Conservation (phyloP, 2,113 vertebrate species). For the Marcusenius ussheri region DNA sequence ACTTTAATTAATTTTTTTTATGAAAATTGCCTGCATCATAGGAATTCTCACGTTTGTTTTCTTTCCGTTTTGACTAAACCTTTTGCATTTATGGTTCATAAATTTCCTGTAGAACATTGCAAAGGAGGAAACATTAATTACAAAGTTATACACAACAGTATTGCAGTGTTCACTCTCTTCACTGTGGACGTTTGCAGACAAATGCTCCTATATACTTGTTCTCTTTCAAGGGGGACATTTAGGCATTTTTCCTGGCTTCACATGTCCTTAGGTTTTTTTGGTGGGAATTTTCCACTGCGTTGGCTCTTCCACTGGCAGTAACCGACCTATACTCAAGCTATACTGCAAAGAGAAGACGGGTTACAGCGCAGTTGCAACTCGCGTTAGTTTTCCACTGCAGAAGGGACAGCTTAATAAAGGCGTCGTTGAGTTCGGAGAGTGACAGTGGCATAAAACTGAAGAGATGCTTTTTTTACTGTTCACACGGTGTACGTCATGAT, state of each 20-base stretch:
- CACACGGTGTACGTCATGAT: background rate
- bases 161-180: background rate
- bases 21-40: constrained; percentile 22
- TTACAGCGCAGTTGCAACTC: background rate
- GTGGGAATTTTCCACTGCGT: background rate
- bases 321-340: background rate
- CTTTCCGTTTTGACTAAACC: background rate
- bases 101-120: background rate
- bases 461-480: background rate
- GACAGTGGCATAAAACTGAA: background rate
- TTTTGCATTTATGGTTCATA: background rate
- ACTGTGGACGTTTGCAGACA: background rate
- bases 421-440: background rate
- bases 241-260: background rate
- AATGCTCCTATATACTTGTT: background rate
- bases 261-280: background rate
- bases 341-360: background rate
- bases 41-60: constrained; percentile 15
- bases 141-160: background rate
- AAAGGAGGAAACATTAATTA: background rate
- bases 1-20: constrained; percentile 37
- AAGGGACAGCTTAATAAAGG: background rate
- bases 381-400: background rate
- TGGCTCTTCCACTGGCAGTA: background rate
- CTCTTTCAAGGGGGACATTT: background rate